phyloP scores from a whole-genome alignment of 2,797 vertebrate genomes.

The Siniperca obscura region DNA sequence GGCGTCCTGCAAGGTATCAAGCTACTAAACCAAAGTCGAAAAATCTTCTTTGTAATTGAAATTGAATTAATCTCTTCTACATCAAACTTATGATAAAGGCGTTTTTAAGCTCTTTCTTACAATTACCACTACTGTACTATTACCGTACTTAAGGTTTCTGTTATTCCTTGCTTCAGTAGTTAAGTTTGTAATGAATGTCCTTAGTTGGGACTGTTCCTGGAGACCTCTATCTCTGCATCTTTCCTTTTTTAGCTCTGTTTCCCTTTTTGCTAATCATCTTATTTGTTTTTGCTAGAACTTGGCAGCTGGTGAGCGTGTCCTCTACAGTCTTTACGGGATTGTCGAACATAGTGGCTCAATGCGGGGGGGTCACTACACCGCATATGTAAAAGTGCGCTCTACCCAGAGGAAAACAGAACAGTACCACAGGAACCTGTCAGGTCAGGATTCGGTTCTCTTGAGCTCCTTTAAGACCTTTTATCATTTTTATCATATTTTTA shows the following conservation, averaged over 20 bases:
- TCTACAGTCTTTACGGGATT: slow-evolving; percentile 95
- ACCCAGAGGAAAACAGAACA: slow-evolving; percentile 88
- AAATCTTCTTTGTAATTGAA: neutral
- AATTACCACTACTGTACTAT: neutral
- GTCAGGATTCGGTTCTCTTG: slow-evolving; percentile 69
- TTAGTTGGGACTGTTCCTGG: neutral
- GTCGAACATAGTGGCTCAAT: slow-evolving; percentile 98
- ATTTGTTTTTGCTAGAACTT: slow-evolving; percentile 77
- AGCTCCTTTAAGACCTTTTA: slow-evolving; percentile 18
- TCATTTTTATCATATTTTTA: no score
- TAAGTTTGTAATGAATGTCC: slow-evolving; percentile 6
- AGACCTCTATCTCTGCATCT: neutral
- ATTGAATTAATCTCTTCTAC: neutral
- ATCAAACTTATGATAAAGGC: neutral
- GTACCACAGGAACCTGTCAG: slow-evolving; percentile 87
- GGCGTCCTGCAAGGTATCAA: slow-evolving; percentile 91
- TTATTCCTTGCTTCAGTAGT: neutral
- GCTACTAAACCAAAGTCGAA: neutral
- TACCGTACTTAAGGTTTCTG: neutral
- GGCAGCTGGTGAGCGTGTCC: slow-evolving; percentile 87
- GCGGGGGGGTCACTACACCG: slow-evolving; percentile 95
- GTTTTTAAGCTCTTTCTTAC: neutral
- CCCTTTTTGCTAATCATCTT: neutral
- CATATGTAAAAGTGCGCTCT: slow-evolving; percentile 93
- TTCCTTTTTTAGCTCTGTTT: neutral